Conservation (phyloP, 2,888 invertebrate genomes). For the Tipula confusa region DNA sequence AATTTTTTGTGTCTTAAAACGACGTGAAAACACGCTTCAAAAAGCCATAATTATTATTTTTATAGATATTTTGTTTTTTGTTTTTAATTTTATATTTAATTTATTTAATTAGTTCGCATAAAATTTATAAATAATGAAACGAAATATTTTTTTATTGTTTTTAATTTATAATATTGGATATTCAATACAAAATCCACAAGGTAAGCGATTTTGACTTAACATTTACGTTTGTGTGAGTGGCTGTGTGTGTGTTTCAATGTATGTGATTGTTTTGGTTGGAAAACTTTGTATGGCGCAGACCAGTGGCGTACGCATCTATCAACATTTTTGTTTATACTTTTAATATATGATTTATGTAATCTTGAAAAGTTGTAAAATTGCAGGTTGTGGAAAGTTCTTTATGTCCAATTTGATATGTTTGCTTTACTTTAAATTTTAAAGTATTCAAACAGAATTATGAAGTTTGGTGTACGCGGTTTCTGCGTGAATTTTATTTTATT, state of each 20-base stretch:
- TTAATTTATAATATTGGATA: not conserved
- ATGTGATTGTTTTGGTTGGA: not conserved
- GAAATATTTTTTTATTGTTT: not conserved
- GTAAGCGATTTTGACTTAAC: not conserved
- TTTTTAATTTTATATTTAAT: not conserved
- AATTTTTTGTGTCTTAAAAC: not conserved
- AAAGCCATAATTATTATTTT: not conserved
- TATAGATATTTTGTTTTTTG: not conserved
- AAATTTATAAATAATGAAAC: not conserved
- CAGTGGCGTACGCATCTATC: not conserved
- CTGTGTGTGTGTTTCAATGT: too few species aligned
- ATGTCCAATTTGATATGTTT: not conserved
- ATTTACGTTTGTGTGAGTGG: not conserved
- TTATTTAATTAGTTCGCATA: not conserved
- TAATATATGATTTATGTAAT: not conserved
- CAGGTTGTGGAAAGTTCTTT: constrained; percentile 4
- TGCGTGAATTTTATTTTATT: not conserved
- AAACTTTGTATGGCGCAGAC: not conserved
- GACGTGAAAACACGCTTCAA: too few species aligned
- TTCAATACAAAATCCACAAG: constrained; percentile 12
- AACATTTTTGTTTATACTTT: not conserved
- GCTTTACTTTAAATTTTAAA: not conserved
- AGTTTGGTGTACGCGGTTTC: not conserved
- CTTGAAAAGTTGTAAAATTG: not conserved
- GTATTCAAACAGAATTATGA: not conserved